Percentiles rank a stretch among this genome's conserved stretches.
Evolutionary conservation across 2,113 vertebrate species (phyloP).

Genomic region (Eurystomus gularis): DNA sequence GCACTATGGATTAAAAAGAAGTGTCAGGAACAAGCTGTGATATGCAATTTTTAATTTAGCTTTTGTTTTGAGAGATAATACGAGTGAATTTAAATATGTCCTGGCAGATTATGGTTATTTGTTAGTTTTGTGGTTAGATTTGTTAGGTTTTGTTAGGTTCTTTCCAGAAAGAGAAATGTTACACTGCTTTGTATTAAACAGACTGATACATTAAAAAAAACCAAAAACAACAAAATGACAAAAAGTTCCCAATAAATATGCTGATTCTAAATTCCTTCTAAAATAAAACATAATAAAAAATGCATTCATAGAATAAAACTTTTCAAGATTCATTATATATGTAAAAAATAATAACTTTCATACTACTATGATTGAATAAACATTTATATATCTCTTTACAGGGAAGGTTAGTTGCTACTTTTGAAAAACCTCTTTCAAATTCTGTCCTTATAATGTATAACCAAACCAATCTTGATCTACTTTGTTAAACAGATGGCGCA

Average conservation of each 20-base stretch:
- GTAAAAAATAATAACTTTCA: background rate
- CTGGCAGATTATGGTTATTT: background rate
- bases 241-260: background rate
- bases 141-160: background rate
- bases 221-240: too few relatives aligned
- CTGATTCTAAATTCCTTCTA: background rate
- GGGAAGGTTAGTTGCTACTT: background rate
- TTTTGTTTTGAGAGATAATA: background rate
- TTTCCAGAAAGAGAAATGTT: background rate
- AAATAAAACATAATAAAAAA: background rate
- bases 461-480: background rate
- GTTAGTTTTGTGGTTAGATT: background rate
- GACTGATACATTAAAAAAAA: background rate
- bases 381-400: background rate
- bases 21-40: background rate
- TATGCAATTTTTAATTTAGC: background rate
- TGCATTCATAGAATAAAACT: background rate
- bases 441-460: conserved; percentile 11
- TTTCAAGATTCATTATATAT: background rate
- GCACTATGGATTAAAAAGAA: background rate
- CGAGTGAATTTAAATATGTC: background rate
- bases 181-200: background rate
- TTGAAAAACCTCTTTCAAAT: conserved; percentile 20
- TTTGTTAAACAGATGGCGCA: background rate
- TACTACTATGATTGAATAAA: background rate